Evolutionary conservation across 1,140 invertebrate genomes (phyloP).

Genomic region (Yoshiicerus persimilis): DNA sequence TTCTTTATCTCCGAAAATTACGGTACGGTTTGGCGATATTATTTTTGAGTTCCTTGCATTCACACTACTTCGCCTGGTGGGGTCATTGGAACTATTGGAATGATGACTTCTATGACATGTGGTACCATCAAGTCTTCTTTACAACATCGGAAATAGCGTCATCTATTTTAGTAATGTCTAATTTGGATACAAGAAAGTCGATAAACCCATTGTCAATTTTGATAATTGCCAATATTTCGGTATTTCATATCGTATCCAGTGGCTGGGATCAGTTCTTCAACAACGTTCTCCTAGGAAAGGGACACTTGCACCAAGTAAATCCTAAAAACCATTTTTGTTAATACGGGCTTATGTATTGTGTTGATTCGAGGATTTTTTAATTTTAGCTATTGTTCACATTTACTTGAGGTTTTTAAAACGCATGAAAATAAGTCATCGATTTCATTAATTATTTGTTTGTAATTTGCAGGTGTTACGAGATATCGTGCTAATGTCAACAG

Average conservation of each 20-base stretch:
- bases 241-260: slow-evolving; percentile 71
- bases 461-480: slow-evolving; percentile 36
- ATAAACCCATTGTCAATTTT: slow-evolving; percentile 66
- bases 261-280: slow-evolving; percentile 74
- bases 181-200: slow-evolving; percentile 59
- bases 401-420: no score
- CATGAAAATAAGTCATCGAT: no score
- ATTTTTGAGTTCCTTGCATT: slow-evolving; percentile 70
- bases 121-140: slow-evolving; percentile 61
- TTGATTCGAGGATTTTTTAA: no score
- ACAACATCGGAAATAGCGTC: slow-evolving; percentile 71
- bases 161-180: slow-evolving; percentile 60
- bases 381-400: no score
- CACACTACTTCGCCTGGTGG: slow-evolving; percentile 85
- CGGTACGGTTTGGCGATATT: slow-evolving; percentile 70
- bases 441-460: no score
- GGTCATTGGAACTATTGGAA: slow-evolving; percentile 81
- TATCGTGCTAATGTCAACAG: slow-evolving; percentile 40
- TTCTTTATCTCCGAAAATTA: slow-evolving; percentile 61
- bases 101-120: slow-evolving; percentile 62
- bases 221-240: slow-evolving; percentile 65
- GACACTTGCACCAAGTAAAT: slow-evolving; percentile 61
- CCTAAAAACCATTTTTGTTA: no score
- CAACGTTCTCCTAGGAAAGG: slow-evolving; percentile 70
- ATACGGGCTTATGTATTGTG: no score